These are phyloP conservation scores for Drosophila suboccidentalis DNA, from an alignment of 2,888 invertebrate species.

Conservation along the genomic window DNA sequence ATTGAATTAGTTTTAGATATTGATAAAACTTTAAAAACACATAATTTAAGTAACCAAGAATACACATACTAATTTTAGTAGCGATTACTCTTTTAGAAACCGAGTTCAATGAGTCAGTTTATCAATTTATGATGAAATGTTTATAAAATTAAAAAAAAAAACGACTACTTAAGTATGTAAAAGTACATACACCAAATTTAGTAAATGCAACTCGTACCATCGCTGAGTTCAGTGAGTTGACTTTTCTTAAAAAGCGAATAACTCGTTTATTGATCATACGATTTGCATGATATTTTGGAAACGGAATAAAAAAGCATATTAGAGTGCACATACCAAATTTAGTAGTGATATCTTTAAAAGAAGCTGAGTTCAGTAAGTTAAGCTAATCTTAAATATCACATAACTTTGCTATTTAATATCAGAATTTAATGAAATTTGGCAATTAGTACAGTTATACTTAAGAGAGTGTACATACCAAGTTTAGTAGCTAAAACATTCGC, in stretches of 20 bases:
- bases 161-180: neutral
- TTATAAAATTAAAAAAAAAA: neutral
- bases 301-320: neutral
- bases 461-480: neutral
- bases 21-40: neutral
- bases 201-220: neutral
- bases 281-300: neutral
- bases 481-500: neutral
- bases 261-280: neutral
- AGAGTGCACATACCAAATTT: neutral
- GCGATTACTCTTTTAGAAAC: neutral
- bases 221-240: neutral
- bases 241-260: neutral
- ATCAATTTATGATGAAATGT: neutral
- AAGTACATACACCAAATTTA: neutral
- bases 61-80: neutral
- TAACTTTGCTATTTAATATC: neutral
- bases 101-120: slow-evolving; percentile 3
- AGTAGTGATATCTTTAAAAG: too few relatives aligned
- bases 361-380: neutral
- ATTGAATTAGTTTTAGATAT: neutral
- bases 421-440: neutral
- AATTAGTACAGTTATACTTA: neutral
- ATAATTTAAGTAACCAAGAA: neutral
- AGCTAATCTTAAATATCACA: neutral